A percentile compares a stretch with the other conserved stretches of the same genome.
Conservation (phyloP, 1,140 invertebrate genomes). For the Triops longicaudatus region DNA sequence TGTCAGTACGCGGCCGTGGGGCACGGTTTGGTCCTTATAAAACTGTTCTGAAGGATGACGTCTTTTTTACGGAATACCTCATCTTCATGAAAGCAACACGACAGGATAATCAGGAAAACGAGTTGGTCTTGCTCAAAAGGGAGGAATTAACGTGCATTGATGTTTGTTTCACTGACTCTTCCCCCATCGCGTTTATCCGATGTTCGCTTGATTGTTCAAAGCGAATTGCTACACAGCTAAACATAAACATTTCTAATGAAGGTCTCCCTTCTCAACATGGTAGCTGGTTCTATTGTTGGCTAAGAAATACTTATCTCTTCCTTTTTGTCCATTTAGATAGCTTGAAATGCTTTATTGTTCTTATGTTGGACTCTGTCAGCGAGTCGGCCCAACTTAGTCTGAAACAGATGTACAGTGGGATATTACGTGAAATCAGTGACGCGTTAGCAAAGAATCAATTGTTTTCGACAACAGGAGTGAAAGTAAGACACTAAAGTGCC, state of each 20-base stretch:
- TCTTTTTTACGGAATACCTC: slow-evolving; percentile 53
- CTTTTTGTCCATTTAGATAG: not conserved
- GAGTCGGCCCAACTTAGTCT: not conserved
- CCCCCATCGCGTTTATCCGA: slow-evolving; percentile 46
- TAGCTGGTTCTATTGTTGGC: not conserved
- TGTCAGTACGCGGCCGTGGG: slow-evolving; percentile 53
- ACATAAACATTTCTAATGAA: not conserved
- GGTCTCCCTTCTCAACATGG: not conserved
- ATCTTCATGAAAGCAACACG: slow-evolving; percentile 58
- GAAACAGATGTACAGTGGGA: not conserved
- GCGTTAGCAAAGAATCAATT: slow-evolving; percentile 55
- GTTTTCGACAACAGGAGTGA: slow-evolving; percentile 50
- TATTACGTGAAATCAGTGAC: not conserved
- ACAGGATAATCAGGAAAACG: slow-evolving; percentile 35
- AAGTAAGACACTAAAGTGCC: slow-evolving; percentile 48
- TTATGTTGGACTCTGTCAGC: not conserved
- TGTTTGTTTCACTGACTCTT: slow-evolving; percentile 35
- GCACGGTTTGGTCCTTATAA: slow-evolving; percentile 69
- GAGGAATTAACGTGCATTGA: not conserved
- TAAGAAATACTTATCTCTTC: not conserved
- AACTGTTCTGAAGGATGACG: slow-evolving; percentile 55
- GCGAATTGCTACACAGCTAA: slow-evolving; percentile 52
- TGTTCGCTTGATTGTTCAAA: slow-evolving; percentile 62
- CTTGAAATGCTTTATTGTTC: not conserved
- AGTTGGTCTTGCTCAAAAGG: slow-evolving; percentile 1